A percentile compares a stretch with the other conserved stretches of the same genome.
phyloP scores from a whole-genome alignment of 2,888 invertebrate species.

The Dynastes maya region DNA sequence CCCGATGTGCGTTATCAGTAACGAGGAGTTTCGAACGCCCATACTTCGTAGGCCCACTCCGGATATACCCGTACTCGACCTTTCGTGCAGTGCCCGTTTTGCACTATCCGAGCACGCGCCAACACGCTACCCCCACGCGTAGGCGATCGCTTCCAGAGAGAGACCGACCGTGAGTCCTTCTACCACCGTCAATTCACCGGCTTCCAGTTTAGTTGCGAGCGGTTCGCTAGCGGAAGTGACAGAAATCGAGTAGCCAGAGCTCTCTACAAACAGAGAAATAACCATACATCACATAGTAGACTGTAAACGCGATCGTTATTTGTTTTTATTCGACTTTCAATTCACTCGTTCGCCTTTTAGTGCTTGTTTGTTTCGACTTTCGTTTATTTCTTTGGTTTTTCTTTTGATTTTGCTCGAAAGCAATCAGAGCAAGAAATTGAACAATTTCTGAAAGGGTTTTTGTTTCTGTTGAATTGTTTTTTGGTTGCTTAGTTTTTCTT shows the following conservation, averaged over 20 bases:
- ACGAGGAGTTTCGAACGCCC: constrained; percentile 56
- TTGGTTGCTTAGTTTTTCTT: constrained; percentile 9
- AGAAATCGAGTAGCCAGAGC: background rate
- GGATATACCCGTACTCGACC: constrained; percentile 36
- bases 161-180: constrained; percentile 14
- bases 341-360: no score
- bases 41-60: constrained; percentile 45
- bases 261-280: no score
- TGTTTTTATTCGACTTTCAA: background rate
- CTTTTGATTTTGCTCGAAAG: background rate
- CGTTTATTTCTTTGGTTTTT: background rate
- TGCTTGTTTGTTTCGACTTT: constrained; percentile 8
- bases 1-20: constrained; percentile 59
- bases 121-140: constrained; percentile 53
- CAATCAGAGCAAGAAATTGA: background rate
- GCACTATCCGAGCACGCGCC: constrained; percentile 57
- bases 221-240: constrained; percentile 2
- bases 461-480: background rate
- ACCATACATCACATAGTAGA: constrained; percentile 12
- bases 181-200: constrained; percentile 10
- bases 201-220: constrained; percentile 1
- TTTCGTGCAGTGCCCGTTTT: constrained; percentile 8
- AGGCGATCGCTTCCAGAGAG: constrained; percentile 32
- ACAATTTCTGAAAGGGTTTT: background rate
- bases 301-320: constrained; percentile 2